Conservation (phyloP, 2,113 vertebrate species). For the Pteruthius melanotis region DNA sequence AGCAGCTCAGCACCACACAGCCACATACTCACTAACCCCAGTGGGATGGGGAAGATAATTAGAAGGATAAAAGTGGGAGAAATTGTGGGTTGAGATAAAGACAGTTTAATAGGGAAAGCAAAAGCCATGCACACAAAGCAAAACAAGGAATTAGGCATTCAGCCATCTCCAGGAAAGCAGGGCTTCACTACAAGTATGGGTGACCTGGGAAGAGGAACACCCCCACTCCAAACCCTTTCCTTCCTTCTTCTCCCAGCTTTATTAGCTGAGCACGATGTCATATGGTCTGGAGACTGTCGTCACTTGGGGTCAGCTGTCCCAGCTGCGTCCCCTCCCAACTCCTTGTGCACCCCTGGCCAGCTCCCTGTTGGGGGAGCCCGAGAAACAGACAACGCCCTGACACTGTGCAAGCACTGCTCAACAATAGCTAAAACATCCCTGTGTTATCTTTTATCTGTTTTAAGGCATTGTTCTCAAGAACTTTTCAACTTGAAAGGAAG, state of each 20-base stretch:
- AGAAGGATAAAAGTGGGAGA: not conserved
- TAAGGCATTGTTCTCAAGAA: not conserved
- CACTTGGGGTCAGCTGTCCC: not conserved
- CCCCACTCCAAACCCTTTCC: not conserved
- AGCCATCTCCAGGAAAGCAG: not conserved
- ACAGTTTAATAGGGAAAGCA: not conserved
- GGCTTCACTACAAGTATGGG: not conserved
- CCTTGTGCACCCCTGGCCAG: not conserved
- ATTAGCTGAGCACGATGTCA: not conserved
- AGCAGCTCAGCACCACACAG: not conserved
- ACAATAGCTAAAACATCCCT: not conserved
- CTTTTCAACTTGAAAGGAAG: not conserved
- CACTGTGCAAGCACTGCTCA: not conserved
- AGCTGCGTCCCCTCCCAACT: not conserved
- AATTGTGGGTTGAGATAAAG: not conserved
- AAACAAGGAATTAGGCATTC: not conserved
- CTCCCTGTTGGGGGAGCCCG: not conserved
- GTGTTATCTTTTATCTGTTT: not conserved
- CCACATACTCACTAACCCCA: not conserved
- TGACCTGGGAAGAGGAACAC: not conserved
- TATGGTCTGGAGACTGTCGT: not conserved
- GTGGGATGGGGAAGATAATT: not conserved
- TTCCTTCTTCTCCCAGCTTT: not conserved
- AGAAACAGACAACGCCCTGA: not conserved
- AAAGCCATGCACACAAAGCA: not conserved